Evolutionary conservation across 2,113 vertebrate genomes (phyloP), one percentile per base, ranked within the genome.

Genomic region (Rhagologus leucostigma): DNA sequence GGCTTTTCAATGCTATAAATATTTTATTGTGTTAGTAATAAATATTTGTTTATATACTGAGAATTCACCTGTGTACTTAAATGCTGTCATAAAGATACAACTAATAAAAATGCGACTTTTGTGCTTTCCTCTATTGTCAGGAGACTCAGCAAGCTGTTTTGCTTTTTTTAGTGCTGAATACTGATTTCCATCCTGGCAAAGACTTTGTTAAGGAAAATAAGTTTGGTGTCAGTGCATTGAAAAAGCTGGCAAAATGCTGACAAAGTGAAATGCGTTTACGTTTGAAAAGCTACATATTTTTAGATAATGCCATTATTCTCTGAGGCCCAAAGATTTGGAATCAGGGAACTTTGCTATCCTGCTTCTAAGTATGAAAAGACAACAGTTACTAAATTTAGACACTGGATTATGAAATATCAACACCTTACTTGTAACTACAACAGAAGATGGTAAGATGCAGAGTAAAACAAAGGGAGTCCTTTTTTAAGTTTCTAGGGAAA

Each of bases 11-110:
- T 55, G 80, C 16, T 64, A 65, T 96, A 84, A 95, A 94, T 97
- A 81, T 89, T 97, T 97, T 95, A 91, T 82, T 75, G 81, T 96
- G 77, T 96, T 95, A 93, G 57, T 91, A 96, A 93, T 90, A 97
- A 95, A 95, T 94, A 65, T 46, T 94, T 95, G 67, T 89, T 95
- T 97, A 96, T 78, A 95, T 76, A 78, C 62, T 89, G 64, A 81
- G 42, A 81, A 83, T 84, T 96, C 56, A 95, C 79, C 75, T 89
- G n/a, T 93, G 57, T 91, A 81, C 89, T 96, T 96, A 96, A 89
- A 91, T 42, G 64, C 37, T 89, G 44, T 95, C 18, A 3, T 96
- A 94, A 97, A 97, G 91, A 78, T 90, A 57, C 35, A 70, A 50
- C 75, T 67, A 96, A 95, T 88, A 97, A 97, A 94, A 89, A 84